phyloP scores from a whole-genome alignment of 2,888 invertebrate species.

The Gisinianus flammeolus region DNA sequence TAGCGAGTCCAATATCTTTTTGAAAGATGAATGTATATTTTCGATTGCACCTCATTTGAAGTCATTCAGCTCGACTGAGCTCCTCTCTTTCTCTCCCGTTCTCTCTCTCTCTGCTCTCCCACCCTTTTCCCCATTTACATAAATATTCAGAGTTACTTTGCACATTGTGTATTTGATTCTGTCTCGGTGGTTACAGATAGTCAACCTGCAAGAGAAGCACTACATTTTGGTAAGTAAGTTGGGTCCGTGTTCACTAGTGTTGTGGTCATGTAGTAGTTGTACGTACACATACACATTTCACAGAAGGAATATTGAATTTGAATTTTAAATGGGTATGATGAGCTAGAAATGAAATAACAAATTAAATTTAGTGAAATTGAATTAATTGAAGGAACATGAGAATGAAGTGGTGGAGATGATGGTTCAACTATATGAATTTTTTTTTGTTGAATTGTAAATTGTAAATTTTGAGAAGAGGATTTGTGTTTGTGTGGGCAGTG shows the following conservation, averaged over 20 bases:
- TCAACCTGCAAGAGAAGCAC: too few species aligned
- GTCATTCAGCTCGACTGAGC: constrained; percentile 14
- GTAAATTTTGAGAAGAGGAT: neutral
- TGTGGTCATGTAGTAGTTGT: neutral
- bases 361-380: neutral
- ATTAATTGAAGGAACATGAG: too few species aligned
- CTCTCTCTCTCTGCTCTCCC: neutral
- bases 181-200: neutral
- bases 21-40: constrained; percentile 7
- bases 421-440: neutral
- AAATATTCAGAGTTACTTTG: constrained; percentile 1
- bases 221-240: neutral
- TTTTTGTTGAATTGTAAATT: neutral
- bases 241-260: too few species aligned
- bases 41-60: constrained; percentile 28
- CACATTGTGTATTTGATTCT: neutral
- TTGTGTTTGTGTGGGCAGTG: neutral
- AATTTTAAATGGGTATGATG: neutral
- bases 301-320: neutral
- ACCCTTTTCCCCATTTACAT: constrained; percentile 12
- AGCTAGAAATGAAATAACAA: neutral
- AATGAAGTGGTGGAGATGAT: too few species aligned
- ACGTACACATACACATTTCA: neutral
- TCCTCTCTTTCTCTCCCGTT: neutral
- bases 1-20: neutral